phyloP scores from a whole-genome alignment of 2,797 vertebrate species.

The Ispidina lecontei region DNA sequence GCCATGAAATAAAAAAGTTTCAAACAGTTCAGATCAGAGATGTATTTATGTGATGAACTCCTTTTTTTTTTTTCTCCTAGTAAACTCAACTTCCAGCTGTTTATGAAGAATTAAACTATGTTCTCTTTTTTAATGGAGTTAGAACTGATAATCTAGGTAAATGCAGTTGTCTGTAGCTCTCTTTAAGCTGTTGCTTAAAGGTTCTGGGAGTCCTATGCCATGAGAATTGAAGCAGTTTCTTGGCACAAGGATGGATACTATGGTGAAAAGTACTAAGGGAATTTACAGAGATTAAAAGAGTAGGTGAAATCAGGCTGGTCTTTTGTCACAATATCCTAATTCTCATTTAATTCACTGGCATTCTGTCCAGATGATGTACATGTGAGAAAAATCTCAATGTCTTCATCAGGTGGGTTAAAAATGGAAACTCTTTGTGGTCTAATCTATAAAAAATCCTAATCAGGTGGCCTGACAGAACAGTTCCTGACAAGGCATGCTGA shows the following conservation, averaged over 20 bases:
- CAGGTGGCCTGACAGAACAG: neutral
- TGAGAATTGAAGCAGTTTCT: neutral
- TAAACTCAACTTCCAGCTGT: neutral
- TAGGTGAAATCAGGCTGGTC: neutral
- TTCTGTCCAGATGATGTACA: neutral
- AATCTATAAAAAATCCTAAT: conserved; percentile 10
- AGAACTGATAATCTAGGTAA: neutral
- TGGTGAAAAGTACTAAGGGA: neutral
- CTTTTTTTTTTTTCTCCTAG: neutral
- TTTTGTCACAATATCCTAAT: neutral
- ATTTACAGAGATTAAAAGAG: neutral
- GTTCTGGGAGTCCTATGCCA: neutral
- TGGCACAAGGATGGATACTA: neutral
- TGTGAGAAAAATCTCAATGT: neutral
- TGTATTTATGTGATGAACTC: neutral
- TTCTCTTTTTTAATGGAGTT: neutral
- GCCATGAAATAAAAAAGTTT: neutral
- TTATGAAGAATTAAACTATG: neutral
- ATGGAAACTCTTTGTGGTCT: neutral
- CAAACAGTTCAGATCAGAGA: neutral
- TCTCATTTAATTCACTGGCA: neutral
- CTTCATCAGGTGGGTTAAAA: neutral
- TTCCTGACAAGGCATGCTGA: conserved; percentile 12
- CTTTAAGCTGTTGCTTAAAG: neutral
- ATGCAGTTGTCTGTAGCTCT: neutral